Base-by-base conservation (phyloP, 2,888 invertebrate genomes). In the Zele albiditarsus region DNA sequence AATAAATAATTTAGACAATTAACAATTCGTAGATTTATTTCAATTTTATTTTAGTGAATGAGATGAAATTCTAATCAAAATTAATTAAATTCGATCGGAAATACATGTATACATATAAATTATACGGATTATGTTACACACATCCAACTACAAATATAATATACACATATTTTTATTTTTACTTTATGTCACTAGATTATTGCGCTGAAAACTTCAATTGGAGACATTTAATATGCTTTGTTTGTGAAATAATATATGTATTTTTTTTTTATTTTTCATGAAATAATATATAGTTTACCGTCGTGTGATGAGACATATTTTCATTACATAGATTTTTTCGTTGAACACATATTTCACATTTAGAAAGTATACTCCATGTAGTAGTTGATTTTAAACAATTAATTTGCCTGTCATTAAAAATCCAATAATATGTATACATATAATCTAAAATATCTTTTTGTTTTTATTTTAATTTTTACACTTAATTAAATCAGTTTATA, bases 341-440 rank as follows among this genome's bases (percentile, higher is more conserved):
- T 73, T 69, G 72, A 70, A 76, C 65, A 73, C 77, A 75, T 75
- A 77, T 77, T 69, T 80, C 60, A 80, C 71, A 69, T 77, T 76
- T 74, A 53, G 53, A 78, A 79, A 74, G 76, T 69, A 77, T 77
- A 67, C 60, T 74, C 78, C 77, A 80, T 78, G 73, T 12, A 16
- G 31, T 28, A 62, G 1, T 60, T 57, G 12, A 60, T 60, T 79
- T 73, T 71, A 77, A 78, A 77, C 79, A 79, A 77, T 76, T 78
- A 72, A 75, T 78, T 80, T 76, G 65, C 38, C 75, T 73, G 57
- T 77, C 76, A 75, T 79, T 76, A 80, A 81, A 80, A 81, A 81
- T 79, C 77, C 76, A 25, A 58, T 70, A 38, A 38, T 38, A 38
- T 70, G 14, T 38, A 46, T 53, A 31, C 28, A 42, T 60, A 69